Conservation (phyloP, 30 jellyfish, hydroid and myxozoan species). For the Cassiopea xamachana region DNA sequence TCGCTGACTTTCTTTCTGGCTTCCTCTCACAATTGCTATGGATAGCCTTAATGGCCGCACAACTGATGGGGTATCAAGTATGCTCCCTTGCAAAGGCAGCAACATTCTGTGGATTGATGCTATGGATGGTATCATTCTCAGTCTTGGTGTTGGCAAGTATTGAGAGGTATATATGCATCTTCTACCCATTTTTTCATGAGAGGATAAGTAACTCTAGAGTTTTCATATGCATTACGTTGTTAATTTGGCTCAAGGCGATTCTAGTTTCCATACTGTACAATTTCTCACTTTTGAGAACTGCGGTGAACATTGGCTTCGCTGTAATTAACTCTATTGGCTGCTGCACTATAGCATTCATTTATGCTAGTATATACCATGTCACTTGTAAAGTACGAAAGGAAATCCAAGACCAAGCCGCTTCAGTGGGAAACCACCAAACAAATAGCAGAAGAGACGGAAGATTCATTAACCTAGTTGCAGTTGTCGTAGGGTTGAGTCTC, state of each 20-base stretch:
- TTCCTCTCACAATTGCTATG: background rate
- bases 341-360: slow-evolving; percentile 6
- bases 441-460: background rate
- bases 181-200: slow-evolving; percentile 17
- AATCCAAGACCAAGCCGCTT: slow-evolving; percentile 9
- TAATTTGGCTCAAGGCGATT: background rate
- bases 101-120: background rate
- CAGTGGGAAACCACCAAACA: background rate
- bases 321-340: background rate
- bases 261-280: background rate
- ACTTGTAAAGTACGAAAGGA: slow-evolving; percentile 15
- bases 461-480: slow-evolving; percentile 13
- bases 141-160: slow-evolving; percentile 19
- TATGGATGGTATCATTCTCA: slow-evolving; percentile 15
- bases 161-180: slow-evolving; percentile 29
- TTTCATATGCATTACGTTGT: background rate
- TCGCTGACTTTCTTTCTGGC: slow-evolving; percentile 22
- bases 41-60: slow-evolving; percentile 12
- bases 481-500: slow-evolving; percentile 9
- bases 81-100: slow-evolving; percentile 9
- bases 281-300: background rate
- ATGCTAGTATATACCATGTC: background rate
- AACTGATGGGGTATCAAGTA: background rate
- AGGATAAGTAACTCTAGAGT: background rate
- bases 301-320: background rate